Base-by-base conservation (phyloP, 2,888 invertebrate genomes). In the Mesorhabditis sp. region DNA sequence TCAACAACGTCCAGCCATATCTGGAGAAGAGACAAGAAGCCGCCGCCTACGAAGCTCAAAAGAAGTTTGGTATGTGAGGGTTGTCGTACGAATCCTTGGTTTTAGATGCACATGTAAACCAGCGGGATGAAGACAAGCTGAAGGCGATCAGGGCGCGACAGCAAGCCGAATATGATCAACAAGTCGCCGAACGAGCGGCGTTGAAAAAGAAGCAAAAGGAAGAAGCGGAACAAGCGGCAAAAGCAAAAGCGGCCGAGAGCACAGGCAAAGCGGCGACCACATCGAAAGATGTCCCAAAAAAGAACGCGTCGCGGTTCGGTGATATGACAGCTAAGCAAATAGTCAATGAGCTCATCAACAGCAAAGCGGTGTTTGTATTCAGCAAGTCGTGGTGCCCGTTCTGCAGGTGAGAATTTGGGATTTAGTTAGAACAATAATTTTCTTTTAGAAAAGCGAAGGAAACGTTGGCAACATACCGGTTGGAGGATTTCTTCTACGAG, bases 331-430 rank as follows among this genome's bases (percentile, higher is more conserved):
- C 58, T 13, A 50, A n/a, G 58, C n/a, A 50, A 50, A 50, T 50
- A 50, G 58, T n/a, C 7, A 13, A 13, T 50, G 58, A 10, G 58
- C n/a, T 50, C 58, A 50, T 50, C n/a, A n/a, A 10, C n/a, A 50
- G 58, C 58, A 50, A 50, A n/a, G 10, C 58, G 58, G n/a, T 50
- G 10, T 10, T 50, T 50, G 58, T 50, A 13, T 50, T 50, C 58
- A 50, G 58, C 58, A 50, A 50, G 58, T 13, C 58, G 58, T 50
- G 58, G 58, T 50, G 58, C 58, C 58, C 58, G 10, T 50, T 50
- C n/a, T 50, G 58, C 58, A 10, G 58, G 58, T 50, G 58, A 50
- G 58, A 28, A 28, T 28, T 50, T 50, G 58, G n/a, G n/a, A 50
- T 13, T 10, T n/a, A 50, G n/a, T 2, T 50, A 13, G 58, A 50